phyloP scores from a whole-genome alignment of 2,888 invertebrate species.

The Ormia ochracea region DNA sequence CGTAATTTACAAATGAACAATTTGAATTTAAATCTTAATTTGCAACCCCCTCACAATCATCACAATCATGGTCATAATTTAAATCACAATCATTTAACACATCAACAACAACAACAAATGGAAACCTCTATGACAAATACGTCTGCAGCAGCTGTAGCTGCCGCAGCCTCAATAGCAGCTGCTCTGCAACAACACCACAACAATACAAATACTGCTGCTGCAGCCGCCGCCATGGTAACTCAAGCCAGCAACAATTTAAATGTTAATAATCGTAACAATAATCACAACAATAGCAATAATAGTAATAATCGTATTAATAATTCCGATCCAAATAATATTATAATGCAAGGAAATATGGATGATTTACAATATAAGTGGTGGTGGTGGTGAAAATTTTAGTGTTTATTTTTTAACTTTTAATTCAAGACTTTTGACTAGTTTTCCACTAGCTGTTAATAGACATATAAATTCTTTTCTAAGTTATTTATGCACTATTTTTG shows the following conservation, averaged over 20 bases:
- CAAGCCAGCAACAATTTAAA: constrained; percentile 74
- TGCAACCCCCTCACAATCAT: constrained; percentile 66
- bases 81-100: constrained; percentile 71
- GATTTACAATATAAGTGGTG: constrained; percentile 76
- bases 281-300: constrained; percentile 61
- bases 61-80: constrained; percentile 71
- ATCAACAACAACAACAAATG: constrained; percentile 65
- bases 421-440: background rate
- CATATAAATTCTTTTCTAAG: constrained; percentile 1
- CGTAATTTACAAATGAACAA: constrained; percentile 73
- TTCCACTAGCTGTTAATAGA: too few relatives aligned
- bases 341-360: constrained; percentile 75
- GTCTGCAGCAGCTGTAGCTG: constrained; percentile 79
- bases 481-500: constrained; percentile 58
- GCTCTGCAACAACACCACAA: constrained; percentile 63
- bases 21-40: constrained; percentile 71
- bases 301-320: constrained; percentile 64
- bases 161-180: constrained; percentile 78
- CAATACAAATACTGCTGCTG: constrained; percentile 79
- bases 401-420: constrained; percentile 10
- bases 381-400: constrained; percentile 71
- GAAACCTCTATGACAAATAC: constrained; percentile 68
- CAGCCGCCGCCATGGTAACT: constrained; percentile 79
- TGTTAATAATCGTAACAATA: constrained; percentile 63
- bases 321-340: constrained; percentile 72